Percentiles rank a stretch among this genome's conserved stretches.
Evolutionary conservation across 2,113 vertebrate species (phyloP).

Genomic region (Noctilio leporinus): DNA sequence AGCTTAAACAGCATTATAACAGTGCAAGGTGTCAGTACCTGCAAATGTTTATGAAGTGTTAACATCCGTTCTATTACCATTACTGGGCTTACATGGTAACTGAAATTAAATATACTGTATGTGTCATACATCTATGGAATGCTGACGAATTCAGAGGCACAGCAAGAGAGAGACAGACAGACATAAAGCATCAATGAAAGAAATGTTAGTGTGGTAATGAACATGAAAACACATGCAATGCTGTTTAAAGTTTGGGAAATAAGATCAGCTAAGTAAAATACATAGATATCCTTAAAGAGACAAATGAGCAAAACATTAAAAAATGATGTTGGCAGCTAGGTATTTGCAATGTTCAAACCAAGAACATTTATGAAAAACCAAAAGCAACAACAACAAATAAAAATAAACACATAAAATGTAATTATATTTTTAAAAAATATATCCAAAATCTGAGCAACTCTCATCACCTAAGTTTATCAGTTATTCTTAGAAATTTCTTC

Average conservation of each 20-base stretch:
- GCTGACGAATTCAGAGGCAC: not conserved
- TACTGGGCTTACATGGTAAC: not conserved
- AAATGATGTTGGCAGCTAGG: not conserved
- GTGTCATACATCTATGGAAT: not conserved
- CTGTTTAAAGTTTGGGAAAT: not conserved
- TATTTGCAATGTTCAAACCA: not conserved
- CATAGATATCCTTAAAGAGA: not conserved
- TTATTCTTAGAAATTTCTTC: constrained; percentile 25
- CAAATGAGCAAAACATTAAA: not conserved
- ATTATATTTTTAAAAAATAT: not conserved
- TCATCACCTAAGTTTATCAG: not conserved
- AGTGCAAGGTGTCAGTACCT: not conserved
- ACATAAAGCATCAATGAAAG: not conserved
- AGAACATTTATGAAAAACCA: not conserved
- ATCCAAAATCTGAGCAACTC: not conserved
- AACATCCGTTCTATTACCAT: not conserved
- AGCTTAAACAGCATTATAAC: not conserved
- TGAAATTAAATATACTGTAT: not conserved
- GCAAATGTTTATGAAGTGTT: not conserved
- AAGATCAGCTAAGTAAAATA: not conserved
- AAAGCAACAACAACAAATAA: not conserved
- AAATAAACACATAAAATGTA: not conserved
- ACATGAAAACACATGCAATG: not conserved
- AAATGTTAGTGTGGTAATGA: not conserved
- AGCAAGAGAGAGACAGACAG: not conserved